Evolutionary conservation across 2,113 vertebrate genomes (phyloP), one percentile per base, ranked within the genome.

Genomic region (Ctenomys sociabilis): DNA sequence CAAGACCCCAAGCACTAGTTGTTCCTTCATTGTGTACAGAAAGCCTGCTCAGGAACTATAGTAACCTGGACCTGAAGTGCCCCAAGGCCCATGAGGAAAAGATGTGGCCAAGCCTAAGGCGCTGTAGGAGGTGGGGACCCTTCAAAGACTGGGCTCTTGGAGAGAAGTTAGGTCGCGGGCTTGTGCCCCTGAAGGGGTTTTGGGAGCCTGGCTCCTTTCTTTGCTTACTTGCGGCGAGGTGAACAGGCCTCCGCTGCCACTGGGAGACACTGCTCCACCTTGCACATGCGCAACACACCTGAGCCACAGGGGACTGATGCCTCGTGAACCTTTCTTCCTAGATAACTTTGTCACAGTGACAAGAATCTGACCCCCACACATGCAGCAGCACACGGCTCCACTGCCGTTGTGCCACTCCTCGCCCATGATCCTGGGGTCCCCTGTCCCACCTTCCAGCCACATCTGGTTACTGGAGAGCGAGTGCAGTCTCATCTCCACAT

Each of bases 1-100:
- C 40, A 40, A 75, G 85, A 52, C 37, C 22, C 35, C 49, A 54
- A 82, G 26, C 61, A 22, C 54, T 19, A 16, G 22, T 17, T n/a
- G n/a, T 40, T 52, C 49, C 57, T 89, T 85, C 59, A 17, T 5
- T 21, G 16, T 59, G 32, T 43, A 30, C 49, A 68, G 14, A 59
- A 28, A 49, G 10, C 5, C 28, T 14, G 28, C 13, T 1, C 3
- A 3, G 28, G 6, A n/a, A 7, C 37, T 3, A 5, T 32, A 14
- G 21, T 81, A 37, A n/a, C 3, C 28, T 57, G 32, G 52, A 13
- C 37, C 24, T 28, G 6, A 61, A 8, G 7, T 61, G 81, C 14
- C 7, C n/a, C 14, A 12, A 17, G 3, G 11, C 49, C 45, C 32
- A 32, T 57, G 78, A 35, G 45, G 28, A 35, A 54, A 66, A 85